Conservation (phyloP, 2,113 vertebrate genomes). For the Hypanus sabinus region DNA sequence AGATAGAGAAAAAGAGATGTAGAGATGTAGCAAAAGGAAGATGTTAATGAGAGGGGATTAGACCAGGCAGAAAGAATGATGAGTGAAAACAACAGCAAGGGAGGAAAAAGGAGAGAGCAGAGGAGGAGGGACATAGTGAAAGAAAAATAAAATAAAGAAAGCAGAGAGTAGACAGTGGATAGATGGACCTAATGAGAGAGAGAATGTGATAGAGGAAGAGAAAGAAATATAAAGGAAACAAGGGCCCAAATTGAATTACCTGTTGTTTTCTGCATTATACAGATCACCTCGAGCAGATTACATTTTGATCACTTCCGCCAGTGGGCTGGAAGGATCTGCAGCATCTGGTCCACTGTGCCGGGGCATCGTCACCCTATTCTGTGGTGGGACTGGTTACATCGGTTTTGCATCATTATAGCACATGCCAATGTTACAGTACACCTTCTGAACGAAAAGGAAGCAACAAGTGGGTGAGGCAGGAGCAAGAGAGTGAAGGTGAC, state of each 20-base stretch:
- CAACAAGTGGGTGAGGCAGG: neutral
- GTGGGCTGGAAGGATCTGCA: too few species aligned
- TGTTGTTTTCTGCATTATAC: too few species aligned
- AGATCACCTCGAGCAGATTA: too few species aligned
- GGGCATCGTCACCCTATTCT: too few species aligned
- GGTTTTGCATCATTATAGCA: too few species aligned
- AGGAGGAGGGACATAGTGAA: neutral
- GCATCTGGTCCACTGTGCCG: too few species aligned
- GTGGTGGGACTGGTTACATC: too few species aligned
- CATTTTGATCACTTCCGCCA: too few species aligned
- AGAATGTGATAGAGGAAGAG: neutral
- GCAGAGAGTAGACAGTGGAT: neutral
- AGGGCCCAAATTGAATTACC: too few species aligned
- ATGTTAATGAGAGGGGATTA: neutral
- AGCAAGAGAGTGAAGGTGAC: neutral
- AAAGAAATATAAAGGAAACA: neutral
- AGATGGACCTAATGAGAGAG: neutral
- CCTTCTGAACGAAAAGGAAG: too few species aligned
- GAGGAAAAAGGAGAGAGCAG: neutral
- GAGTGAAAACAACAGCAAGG: neutral
- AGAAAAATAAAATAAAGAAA: neutral
- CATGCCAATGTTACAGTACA: too few species aligned
- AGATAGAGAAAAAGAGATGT: neutral
- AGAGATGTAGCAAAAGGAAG: neutral
- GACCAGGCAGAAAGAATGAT: neutral